Percentiles rank a stretch among this genome's conserved stretches.
Evolutionary conservation across 2,888 invertebrate species (phyloP).

Genomic region (Folsomia candida): DNA sequence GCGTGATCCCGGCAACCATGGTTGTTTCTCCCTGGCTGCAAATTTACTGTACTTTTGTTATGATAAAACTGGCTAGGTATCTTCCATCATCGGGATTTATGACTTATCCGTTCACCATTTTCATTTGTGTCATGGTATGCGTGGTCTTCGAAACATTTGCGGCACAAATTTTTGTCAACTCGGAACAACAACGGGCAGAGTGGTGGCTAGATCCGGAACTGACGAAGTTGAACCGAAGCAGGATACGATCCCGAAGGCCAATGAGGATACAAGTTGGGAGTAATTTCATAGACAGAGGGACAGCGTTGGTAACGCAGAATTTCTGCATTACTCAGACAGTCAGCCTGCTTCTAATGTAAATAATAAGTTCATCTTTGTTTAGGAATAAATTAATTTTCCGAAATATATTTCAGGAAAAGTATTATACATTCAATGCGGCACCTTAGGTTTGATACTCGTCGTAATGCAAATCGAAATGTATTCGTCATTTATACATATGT

Average conservation of each 20-base stretch:
- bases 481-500: too few relatives aligned
- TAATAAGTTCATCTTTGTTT: too few relatives aligned
- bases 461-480: too few relatives aligned
- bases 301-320: neutral
- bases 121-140: neutral
- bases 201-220: neutral
- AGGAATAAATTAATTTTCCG: too few relatives aligned
- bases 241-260: neutral
- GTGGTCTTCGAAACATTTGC: neutral
- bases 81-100: neutral
- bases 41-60: neutral
- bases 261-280: neutral
- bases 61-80: neutral
- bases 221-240: neutral
- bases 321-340: neutral
- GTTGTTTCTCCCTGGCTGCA: neutral
- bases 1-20: neutral
- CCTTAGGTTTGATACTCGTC: too few relatives aligned
- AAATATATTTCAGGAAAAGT: too few relatives aligned
- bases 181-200: neutral
- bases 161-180: neutral
- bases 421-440: too few relatives aligned
- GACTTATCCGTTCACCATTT: neutral
- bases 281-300: neutral
- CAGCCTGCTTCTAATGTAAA: neutral